Base-by-base conservation (phyloP, 2,888 invertebrate genomes). In the Phasia obesa region DNA sequence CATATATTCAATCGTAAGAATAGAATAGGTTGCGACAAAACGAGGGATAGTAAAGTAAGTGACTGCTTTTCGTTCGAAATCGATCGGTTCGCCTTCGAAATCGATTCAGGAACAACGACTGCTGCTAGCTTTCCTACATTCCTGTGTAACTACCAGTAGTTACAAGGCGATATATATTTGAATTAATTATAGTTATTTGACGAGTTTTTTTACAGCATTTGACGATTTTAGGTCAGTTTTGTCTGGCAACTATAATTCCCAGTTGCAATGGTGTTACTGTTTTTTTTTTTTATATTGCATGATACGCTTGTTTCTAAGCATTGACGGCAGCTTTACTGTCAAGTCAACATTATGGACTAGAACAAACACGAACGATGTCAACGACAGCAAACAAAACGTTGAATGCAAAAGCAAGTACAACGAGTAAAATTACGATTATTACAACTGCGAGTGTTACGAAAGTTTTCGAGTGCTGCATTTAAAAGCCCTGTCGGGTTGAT, bases 311-410 rank as follows among this genome's bases (percentile, higher is more conserved):
- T 65, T 42, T 19, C 4, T 1, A n/a, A 42, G 19, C 19, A 17
- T 59, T 49, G 47, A 59, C 27, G 60, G n/a, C 35, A 17, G 15
- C 23, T 35, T 35, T 2, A 25, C 19, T 17, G n/a, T 31, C 31
- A 21, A 59, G 7, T 6, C 60, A 73, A 42, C 42, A 31, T 42
- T 44, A 42, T 55, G 38, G 17, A 60, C 59, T 60, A 60, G 51
- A 38, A 62, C 19, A 23, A 9, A 42, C 35, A 64, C 64, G 31
- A 64, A 67, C 23, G 67, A 60, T 51, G 75, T 76, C 75, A 67
- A 76, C 59, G 75, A 67, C 75, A 55, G 67, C 51, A 76, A 59
- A 49, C 49, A 49, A 38, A 60, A 25, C 49, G 19, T 25, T 44
- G n/a, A 44, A 21, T 21, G 3, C 42, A 44, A 64, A 21, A 64